Evolutionary conservation across 2,797 vertebrate species (phyloP).

Genomic region (Epinephelus awoara): DNA sequence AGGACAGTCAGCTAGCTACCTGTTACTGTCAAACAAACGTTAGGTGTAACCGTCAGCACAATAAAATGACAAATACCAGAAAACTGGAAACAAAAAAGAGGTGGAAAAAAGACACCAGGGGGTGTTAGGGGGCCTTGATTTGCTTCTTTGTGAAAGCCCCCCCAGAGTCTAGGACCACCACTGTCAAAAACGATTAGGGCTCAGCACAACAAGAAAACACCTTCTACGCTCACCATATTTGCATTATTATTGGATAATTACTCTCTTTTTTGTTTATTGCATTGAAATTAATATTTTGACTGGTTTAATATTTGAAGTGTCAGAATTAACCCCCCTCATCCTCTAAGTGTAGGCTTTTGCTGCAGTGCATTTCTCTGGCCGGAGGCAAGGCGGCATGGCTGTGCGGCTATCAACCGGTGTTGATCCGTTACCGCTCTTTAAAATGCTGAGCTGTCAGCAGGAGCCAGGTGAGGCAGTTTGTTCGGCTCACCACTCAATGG

Average conservation of each 20-base stretch:
- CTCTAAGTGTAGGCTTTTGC: constrained; percentile 25
- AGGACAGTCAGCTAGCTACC: no score
- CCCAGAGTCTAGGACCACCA: no score
- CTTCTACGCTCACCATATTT: neutral
- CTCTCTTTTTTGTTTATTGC: neutral
- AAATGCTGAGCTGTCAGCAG: constrained; percentile 75
- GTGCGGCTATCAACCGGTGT: constrained; percentile 64
- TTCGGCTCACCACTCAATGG: constrained; percentile 79
- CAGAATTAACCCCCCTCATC: constrained; percentile 3
- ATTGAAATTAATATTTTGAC: constrained; percentile 11
- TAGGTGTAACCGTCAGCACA: no score
- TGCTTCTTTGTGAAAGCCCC: no score
- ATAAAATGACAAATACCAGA: no score
- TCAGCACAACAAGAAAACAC: neutral
- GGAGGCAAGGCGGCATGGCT: constrained; percentile 52
- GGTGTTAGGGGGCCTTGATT: no score
- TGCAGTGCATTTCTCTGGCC: constrained; percentile 48
- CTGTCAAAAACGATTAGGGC: neutral
- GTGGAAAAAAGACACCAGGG: no score
- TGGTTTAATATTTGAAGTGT: constrained; percentile 18
- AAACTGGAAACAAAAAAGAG: no score
- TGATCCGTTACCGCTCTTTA: constrained; percentile 68
- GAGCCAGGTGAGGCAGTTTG: constrained; percentile 78
- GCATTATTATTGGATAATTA: neutral
- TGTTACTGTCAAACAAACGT: no score